These are phyloP conservation scores for Typhlomys cinereus DNA, from an alignment of 2,113 vertebrate species.

Conservation along the genomic window DNA sequence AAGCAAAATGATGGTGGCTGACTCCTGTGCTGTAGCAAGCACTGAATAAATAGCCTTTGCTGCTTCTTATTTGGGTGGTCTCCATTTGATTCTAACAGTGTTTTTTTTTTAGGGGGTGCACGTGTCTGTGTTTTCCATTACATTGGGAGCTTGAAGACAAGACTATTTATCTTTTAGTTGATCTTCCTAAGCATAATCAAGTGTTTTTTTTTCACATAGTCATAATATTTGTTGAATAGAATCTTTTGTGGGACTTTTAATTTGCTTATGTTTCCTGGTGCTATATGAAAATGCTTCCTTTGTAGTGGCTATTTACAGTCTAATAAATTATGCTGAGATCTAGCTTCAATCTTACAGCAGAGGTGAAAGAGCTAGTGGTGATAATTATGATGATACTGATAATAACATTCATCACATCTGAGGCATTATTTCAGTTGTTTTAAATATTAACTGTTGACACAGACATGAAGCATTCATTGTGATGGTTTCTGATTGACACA, in stretches of 20 bases:
- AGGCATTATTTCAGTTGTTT: constrained; percentile 37
- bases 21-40: neutral
- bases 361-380: neutral
- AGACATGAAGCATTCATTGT: neutral
- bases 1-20: neutral
- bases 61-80: constrained; percentile 24
- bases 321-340: constrained; percentile 27
- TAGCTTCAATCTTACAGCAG: neutral
- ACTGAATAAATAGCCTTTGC: constrained; percentile 8
- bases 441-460: neutral
- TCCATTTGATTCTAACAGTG: constrained; percentile 31
- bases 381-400: neutral
- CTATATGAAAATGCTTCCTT: neutral
- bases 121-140: constrained; percentile 40
- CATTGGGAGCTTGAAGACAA: neutral
- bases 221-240: constrained; percentile 31
- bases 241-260: neutral
- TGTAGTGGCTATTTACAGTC: neutral
- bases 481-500: neutral
- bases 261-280: constrained; percentile 19
- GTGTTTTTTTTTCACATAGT: neutral
- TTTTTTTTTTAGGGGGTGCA: neutral
- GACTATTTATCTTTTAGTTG: neutral
- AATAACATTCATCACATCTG: neutral
- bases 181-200: neutral